Conservation (phyloP, 2,888 invertebrate genomes). For the Mythimna impura region DNA sequence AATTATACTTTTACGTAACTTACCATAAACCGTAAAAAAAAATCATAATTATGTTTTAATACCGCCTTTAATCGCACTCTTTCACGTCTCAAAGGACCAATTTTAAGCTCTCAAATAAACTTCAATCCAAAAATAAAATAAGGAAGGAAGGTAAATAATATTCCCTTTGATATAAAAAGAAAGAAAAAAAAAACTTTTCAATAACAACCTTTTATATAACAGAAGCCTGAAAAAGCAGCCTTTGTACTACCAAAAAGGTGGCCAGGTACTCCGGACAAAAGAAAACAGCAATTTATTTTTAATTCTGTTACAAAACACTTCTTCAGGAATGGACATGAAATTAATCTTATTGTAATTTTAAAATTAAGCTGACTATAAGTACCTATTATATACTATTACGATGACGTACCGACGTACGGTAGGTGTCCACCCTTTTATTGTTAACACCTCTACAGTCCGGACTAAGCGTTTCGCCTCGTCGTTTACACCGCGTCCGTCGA, state of each 20-base stretch:
- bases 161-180: conserved; percentile 5
- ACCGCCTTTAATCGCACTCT: not conserved
- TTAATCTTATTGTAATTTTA: conserved; percentile 13
- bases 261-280: not conserved
- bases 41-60: not conserved
- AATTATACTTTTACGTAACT: too few species aligned
- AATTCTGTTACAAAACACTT: conserved; percentile 19
- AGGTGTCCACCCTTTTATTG: too few species aligned
- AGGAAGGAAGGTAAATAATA: not conserved
- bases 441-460: too few species aligned
- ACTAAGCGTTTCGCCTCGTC: too few species aligned
- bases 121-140: conserved; percentile 14
- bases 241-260: conserved; percentile 33
- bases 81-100: not conserved
- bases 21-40: not conserved
- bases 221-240: conserved; percentile 47
- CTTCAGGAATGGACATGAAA: not conserved
- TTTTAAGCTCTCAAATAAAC: not conserved
- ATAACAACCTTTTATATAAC: conserved; percentile 41
- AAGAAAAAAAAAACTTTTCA: conserved; percentile 37
- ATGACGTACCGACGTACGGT: too few species aligned
- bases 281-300: conserved; percentile 27
- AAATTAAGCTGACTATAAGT: conserved; percentile 4
- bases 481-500: too few species aligned
- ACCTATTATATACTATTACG: not conserved